phyloP scores from a whole-genome alignment of 2,888 invertebrate genomes.

The Cephus pygmeus region DNA sequence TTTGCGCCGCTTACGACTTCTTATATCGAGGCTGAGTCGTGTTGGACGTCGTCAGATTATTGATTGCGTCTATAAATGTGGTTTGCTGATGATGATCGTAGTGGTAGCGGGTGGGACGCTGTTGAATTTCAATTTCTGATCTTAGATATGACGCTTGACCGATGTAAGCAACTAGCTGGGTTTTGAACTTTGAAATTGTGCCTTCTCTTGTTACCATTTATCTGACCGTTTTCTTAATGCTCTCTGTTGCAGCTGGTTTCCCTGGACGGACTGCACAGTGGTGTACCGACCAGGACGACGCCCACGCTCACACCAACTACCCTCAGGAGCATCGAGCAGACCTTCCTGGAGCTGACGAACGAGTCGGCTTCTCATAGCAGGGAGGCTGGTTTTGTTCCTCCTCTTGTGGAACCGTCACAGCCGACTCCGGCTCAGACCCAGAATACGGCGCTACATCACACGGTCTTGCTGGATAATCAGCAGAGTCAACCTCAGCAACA shows the following conservation, averaged over 20 bases:
- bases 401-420: slow-evolving; percentile 69
- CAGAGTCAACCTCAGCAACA: slow-evolving; percentile 55
- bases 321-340: slow-evolving; percentile 90
- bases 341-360: slow-evolving; percentile 87
- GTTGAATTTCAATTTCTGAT: no score
- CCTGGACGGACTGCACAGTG: slow-evolving; percentile 87
- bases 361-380: slow-evolving; percentile 79
- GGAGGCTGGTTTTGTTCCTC: slow-evolving; percentile 95
- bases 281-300: slow-evolving; percentile 92
- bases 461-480: slow-evolving; percentile 31
- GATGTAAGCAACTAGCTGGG: no score
- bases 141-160: no score
- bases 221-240: no score
- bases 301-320: slow-evolving; percentile 95
- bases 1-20: no score
- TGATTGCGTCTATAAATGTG: no score
- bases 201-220: no score
- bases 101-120: no score
- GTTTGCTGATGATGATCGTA: no score
- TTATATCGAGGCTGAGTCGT: no score
- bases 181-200: no score
- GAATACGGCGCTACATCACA: slow-evolving; percentile 48
- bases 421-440: slow-evolving; percentile 64
- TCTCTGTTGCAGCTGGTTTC: slow-evolving; percentile 78
- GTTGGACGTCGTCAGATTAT: no score